A percentile compares a stretch with the other conserved stretches of the same genome.
Evolutionary conservation across 2,113 vertebrate genomes (phyloP).

Genomic region (Arenaria interpres): DNA sequence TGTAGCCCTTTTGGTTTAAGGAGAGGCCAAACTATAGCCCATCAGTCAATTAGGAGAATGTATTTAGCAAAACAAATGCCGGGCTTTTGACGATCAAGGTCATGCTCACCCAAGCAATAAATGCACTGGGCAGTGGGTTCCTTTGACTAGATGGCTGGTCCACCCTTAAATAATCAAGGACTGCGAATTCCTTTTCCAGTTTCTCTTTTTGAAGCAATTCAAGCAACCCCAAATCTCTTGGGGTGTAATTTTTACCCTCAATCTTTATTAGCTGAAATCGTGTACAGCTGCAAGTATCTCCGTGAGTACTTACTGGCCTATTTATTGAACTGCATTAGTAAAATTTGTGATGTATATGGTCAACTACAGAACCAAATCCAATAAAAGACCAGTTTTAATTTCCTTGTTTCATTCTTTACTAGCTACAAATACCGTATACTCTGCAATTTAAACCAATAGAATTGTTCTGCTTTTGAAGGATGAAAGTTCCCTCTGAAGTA

Average conservation of each 20-base stretch:
- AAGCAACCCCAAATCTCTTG: neutral
- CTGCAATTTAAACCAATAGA: neutral
- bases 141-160: neutral
- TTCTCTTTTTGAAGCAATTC: neutral
- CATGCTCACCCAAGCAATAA: neutral
- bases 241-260: neutral
- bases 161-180: neutral
- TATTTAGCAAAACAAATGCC: neutral
- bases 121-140: neutral
- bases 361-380: neutral
- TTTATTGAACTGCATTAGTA: neutral
- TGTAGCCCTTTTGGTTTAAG: slow-evolving; percentile 35
- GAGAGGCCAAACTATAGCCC: neutral
- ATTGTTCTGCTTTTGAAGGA: neutral
- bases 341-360: neutral
- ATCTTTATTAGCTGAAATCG: neutral
- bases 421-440: neutral
- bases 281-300: neutral
- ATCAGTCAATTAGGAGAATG: neutral
- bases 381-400: neutral
- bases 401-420: neutral
- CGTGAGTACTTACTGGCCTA: neutral
- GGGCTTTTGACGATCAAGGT: neutral
- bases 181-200: neutral
- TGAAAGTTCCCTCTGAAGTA: neutral